A percentile compares a stretch with the other conserved stretches of the same genome.
Evolutionary conservation across 2,113 vertebrate genomes (phyloP).

Genomic region (Rana temporaria): DNA sequence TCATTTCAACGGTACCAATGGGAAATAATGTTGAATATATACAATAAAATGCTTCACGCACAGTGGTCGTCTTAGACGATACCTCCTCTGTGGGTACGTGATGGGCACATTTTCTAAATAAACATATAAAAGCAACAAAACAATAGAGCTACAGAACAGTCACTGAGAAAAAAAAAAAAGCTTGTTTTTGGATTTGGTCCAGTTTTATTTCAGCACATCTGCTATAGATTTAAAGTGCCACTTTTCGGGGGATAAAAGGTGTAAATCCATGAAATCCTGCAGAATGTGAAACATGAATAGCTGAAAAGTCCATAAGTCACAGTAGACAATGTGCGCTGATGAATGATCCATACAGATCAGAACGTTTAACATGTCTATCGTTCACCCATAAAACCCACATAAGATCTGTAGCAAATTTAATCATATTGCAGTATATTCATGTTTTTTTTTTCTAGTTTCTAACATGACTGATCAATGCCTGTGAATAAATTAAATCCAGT

Average conservation of each 20-base stretch:
- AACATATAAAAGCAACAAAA: too few relatives aligned
- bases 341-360: slow-evolving; percentile 36
- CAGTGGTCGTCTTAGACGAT: too few relatives aligned
- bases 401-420: neutral
- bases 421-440: neutral
- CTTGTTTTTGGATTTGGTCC: too few relatives aligned
- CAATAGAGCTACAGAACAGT: neutral
- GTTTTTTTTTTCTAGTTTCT: neutral
- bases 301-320: slow-evolving; percentile 26
- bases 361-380: slow-evolving; percentile 7
- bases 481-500: slow-evolving; percentile 28
- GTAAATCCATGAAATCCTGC: slow-evolving; percentile 21
- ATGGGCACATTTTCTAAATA: too few relatives aligned
- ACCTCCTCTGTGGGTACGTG: too few relatives aligned
- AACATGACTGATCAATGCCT: slow-evolving; percentile 18
- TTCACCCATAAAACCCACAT: neutral
- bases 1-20: too few relatives aligned
- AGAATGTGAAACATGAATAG: slow-evolving; percentile 9
- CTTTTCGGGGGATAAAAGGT: slow-evolving; percentile 9
- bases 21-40: too few relatives aligned
- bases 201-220: slow-evolving; percentile 7
- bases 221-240: slow-evolving; percentile 27
- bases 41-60: too few relatives aligned
- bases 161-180: neutral
- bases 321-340: neutral